phyloP scores from a whole-genome alignment of 2,113 vertebrate species.

The Xerus inauris region DNA sequence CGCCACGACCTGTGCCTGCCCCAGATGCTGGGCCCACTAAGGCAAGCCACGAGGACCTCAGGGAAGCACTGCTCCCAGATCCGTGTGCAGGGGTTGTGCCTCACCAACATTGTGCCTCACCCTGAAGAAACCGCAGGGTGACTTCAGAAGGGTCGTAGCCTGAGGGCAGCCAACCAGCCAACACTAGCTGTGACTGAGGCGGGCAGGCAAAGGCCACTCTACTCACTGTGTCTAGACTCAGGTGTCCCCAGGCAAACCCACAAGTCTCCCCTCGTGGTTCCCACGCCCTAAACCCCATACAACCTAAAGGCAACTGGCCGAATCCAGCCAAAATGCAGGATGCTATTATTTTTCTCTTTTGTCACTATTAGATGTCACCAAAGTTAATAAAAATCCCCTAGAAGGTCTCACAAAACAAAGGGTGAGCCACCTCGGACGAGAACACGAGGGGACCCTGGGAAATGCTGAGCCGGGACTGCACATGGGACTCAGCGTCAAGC shows the following conservation, averaged over 20 bases:
- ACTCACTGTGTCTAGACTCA: not conserved
- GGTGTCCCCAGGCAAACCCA: not conserved
- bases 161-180: rapidly evolving
- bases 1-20: rapidly evolving
- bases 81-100: not conserved
- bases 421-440: not conserved
- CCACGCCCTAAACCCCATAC: not conserved
- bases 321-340: not conserved
- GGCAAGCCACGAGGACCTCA: rapidly evolving
- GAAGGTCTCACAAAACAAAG: not conserved
- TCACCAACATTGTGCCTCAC: not conserved
- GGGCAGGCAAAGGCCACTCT: not conserved
- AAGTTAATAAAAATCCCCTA: constrained; percentile 28
- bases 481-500: no score
- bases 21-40: rapidly evolving
- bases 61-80: rapidly evolving
- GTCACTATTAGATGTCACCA: constrained; percentile 54
- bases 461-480: rapidly evolving
- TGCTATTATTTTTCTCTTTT: not conserved
- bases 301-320: not conserved
- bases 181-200: rapidly evolving
- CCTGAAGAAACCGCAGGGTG: rapidly evolving
- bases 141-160: rapidly evolving
- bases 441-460: rapidly evolving
- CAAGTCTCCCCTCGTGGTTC: not conserved